Percentiles rank a stretch among this genome's conserved stretches.
Conservation (phyloP, 2,797 vertebrate species). For the Thripadectes ignobilis region DNA sequence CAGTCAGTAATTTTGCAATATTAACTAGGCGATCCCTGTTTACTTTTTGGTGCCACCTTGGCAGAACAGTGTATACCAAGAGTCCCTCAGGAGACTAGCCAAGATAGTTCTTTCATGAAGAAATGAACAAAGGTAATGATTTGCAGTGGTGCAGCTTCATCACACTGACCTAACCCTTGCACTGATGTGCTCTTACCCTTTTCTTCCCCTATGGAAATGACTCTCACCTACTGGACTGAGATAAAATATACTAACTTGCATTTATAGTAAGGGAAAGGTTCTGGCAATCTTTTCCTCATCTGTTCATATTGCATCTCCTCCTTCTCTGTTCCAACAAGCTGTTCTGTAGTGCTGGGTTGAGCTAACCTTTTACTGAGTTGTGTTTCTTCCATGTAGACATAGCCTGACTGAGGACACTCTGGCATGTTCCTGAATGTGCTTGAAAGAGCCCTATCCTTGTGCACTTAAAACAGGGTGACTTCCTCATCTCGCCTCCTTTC, state of each 20-base stretch:
- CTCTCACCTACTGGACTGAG: not conserved
- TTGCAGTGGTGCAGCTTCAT: not conserved
- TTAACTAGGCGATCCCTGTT: not conserved
- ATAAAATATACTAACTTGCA: not conserved
- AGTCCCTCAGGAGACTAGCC: not conserved
- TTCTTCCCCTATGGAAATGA: not conserved
- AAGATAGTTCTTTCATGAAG: not conserved
- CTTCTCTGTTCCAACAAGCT: not conserved
- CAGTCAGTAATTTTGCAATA: not conserved
- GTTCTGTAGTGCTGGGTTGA: not conserved
- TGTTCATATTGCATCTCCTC: not conserved
- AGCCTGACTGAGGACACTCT: not conserved
- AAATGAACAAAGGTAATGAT: not conserved
- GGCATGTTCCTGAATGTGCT: accelerated
- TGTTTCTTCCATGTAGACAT: not conserved
- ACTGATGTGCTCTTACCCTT: not conserved
- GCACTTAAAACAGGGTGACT: not conserved
- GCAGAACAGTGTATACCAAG: not conserved
- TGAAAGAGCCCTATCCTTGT: not conserved
- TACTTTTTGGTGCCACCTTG: not conserved
- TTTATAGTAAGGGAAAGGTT: not conserved
- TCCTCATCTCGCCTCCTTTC: not conserved
- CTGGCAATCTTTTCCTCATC: not conserved
- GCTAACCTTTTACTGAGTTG: not conserved
- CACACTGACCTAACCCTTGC: not conserved